Conservation (phyloP, 2,113 vertebrate genomes). For the Peromyscus leucopus region DNA sequence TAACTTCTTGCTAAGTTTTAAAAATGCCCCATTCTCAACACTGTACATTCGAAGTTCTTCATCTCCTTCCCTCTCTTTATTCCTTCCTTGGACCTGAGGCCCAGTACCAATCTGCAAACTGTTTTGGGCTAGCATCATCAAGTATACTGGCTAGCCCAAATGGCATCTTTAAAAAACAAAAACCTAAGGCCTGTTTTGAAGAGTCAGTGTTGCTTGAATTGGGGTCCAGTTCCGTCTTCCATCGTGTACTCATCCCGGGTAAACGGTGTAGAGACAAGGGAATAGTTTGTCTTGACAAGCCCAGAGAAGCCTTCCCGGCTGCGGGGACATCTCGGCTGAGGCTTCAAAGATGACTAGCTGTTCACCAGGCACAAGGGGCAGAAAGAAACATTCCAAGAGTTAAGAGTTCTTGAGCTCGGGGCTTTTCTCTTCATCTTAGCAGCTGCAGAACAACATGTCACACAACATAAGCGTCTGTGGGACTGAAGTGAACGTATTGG, state of each 20-base stretch:
- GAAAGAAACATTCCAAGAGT: neutral
- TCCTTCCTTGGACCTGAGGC: neutral
- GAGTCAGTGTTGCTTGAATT: neutral
- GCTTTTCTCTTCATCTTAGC: neutral
- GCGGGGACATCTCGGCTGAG: neutral
- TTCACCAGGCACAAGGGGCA: neutral
- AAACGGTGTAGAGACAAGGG: neutral
- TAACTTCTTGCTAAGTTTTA: neutral
- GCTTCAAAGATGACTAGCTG: neutral
- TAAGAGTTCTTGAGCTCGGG: neutral
- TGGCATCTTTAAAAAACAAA: neutral
- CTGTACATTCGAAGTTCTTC: neutral
- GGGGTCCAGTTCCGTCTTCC: neutral
- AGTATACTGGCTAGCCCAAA: neutral
- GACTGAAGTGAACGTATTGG: neutral
- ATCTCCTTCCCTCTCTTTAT: neutral
- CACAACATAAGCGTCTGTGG: neutral
- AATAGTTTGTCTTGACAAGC: neutral
- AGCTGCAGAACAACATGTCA: neutral
- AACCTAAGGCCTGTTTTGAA: neutral
- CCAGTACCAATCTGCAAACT: neutral
- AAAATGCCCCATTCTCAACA: neutral
- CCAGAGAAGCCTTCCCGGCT: neutral
- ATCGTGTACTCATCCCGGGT: neutral
- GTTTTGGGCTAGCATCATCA: neutral